Percentiles rank a stretch among this genome's conserved stretches.
phyloP scores from a whole-genome alignment of 1,140 invertebrate genomes.

The Metopolophium dirhodum region DNA sequence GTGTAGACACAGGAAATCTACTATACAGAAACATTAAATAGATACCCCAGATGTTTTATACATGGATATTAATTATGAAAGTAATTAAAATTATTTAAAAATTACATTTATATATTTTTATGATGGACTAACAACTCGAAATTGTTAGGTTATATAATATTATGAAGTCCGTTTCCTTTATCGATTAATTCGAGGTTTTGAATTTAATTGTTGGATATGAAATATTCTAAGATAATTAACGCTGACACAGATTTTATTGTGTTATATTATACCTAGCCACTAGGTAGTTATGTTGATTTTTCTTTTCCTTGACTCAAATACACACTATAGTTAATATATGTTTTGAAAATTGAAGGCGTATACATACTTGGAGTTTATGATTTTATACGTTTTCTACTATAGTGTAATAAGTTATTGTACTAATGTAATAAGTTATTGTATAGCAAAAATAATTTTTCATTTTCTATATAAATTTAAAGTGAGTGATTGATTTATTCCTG shows the following conservation, averaged over 20 bases:
- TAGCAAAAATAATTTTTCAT: not conserved
- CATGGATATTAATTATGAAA: too few relatives aligned
- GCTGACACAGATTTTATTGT: not conserved
- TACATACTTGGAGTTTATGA: not conserved
- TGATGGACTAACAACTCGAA: not conserved
- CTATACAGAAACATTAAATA: not conserved
- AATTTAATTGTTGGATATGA: not conserved
- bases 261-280: not conserved
- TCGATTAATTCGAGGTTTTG: not conserved
- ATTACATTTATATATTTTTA: not conserved
- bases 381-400: too few relatives aligned
- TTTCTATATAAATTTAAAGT: not conserved
- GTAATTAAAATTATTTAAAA: not conserved
- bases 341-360: not conserved
- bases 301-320: not conserved
- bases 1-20: not conserved
- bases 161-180: not conserved
- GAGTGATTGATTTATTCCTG: not conserved
- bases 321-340: not conserved
- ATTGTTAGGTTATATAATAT: not conserved
- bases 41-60: not conserved
- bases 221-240: not conserved
- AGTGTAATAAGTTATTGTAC: not conserved
- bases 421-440: not conserved
- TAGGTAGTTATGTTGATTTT: not conserved